phyloP scores from a whole-genome alignment of 2,797 vertebrate genomes.

The Gila robusta region DNA sequence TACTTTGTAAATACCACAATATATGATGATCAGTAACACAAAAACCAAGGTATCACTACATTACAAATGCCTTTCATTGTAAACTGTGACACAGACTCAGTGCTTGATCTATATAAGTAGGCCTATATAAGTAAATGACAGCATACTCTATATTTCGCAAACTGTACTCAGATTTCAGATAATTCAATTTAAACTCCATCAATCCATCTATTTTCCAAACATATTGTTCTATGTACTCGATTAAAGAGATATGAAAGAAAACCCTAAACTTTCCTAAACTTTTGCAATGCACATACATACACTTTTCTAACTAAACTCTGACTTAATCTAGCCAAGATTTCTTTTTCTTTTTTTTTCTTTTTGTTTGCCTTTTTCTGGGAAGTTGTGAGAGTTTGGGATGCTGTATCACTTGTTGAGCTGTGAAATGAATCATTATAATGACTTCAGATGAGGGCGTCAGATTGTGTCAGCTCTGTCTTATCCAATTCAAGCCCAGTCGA shows the following conservation, averaged over 20 bases:
- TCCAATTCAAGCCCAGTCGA: slow-evolving; percentile 39
- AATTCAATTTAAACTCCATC: background rate
- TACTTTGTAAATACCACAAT: background rate
- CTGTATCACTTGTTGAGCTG: slow-evolving; percentile 43
- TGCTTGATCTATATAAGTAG: no score
- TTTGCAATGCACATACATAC: background rate
- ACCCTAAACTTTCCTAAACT: background rate
- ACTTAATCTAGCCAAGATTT: slow-evolving; percentile 6
- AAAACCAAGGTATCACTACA: no score
- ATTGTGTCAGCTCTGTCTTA: slow-evolving; percentile 50
- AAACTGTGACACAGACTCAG: no score
- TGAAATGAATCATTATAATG: slow-evolving; percentile 58
- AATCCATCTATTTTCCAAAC: background rate
- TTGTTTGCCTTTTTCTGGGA: slow-evolving; percentile 45
- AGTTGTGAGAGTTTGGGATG: slow-evolving; percentile 30
- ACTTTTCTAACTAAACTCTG: background rate
- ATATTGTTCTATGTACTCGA: background rate
- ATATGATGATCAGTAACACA: background rate
- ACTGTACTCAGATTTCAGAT: background rate
- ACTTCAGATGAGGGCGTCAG: slow-evolving; percentile 51
- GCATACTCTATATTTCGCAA: no score
- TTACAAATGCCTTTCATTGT: no score
- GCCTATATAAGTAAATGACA: no score
- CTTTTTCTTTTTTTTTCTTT: background rate
- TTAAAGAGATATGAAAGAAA: slow-evolving; percentile 14